phyloP scores from a whole-genome alignment of 2,888 invertebrate species.

The Limnephilus rhombicus region DNA sequence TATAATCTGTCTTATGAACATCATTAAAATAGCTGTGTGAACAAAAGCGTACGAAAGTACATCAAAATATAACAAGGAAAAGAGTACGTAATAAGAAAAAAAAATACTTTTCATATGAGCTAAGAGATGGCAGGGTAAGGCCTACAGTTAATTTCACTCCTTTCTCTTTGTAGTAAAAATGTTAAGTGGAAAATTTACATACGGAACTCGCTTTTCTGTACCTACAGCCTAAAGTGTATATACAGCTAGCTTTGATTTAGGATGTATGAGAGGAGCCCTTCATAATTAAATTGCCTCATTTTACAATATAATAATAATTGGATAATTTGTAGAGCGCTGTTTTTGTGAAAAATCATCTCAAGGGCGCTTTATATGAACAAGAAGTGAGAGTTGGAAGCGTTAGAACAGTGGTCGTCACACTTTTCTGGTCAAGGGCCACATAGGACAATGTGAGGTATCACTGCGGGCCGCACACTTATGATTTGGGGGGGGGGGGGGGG shows the following conservation, averaged over 20 bases:
- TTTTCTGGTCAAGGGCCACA: no score
- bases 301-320: no score
- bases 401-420: no score
- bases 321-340: no score
- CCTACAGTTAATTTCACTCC: slow-evolving; percentile 15
- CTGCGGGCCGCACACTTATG: no score
- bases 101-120: not conserved
- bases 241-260: not conserved
- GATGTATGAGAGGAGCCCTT: not conserved
- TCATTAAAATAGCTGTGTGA: not conserved
- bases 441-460: no score
- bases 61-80: not conserved
- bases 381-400: no score
- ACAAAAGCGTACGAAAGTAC: not conserved
- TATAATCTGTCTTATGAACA: not conserved
- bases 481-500: no score
- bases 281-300: not conserved
- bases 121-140: not conserved
- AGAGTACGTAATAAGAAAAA: not conserved
- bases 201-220: not conserved
- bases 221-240: not conserved
- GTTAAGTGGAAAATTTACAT: not conserved
- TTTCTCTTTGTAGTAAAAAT: slow-evolving; percentile 9
- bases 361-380: no score
- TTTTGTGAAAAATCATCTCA: no score